Conservation (phyloP, 92 coral and sea anemone species). For the Parazoanthus swiftii region DNA sequence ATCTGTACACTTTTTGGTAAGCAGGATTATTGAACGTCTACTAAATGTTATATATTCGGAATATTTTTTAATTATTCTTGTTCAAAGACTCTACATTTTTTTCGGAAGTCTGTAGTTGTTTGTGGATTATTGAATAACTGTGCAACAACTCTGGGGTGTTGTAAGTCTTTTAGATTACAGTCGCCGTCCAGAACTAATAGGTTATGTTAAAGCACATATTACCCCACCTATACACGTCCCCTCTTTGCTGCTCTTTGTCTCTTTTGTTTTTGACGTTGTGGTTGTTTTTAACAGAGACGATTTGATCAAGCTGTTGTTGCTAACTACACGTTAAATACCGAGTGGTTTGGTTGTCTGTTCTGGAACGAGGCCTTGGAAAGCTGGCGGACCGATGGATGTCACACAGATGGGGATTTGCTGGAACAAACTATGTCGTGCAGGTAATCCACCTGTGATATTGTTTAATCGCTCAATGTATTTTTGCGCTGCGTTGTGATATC, state of each 20-base stretch:
- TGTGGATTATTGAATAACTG: too few relatives aligned
- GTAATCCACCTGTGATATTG: conserved; percentile 9
- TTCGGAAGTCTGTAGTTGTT: too few relatives aligned
- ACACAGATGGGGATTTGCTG: conserved; percentile 51
- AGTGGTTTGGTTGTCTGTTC: conserved; percentile 78
- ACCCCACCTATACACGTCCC: neutral
- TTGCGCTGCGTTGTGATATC: neutral
- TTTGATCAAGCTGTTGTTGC: conserved; percentile 37
- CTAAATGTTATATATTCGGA: too few relatives aligned
- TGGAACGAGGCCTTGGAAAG: conserved; percentile 54
- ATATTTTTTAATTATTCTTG: too few relatives aligned
- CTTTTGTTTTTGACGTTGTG: neutral
- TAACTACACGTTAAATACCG: conserved; percentile 54
- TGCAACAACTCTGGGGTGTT: too few relatives aligned
- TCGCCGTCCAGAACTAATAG: too few relatives aligned
- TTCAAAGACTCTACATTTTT: too few relatives aligned
- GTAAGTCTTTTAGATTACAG: too few relatives aligned
- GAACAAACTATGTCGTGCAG: conserved; percentile 59
- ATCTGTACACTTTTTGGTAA: neutral
- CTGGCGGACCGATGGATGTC: conserved; percentile 72
- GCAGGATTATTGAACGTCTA: too few relatives aligned
- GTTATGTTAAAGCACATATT: too few relatives aligned
- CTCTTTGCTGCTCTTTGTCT: neutral
- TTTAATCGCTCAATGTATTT: neutral
- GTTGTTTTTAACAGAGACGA: conserved; percentile 26